Percentiles rank a stretch among this genome's conserved stretches.
Evolutionary conservation across 64 coral and sea anemone genomes (phyloP).

Genomic region (Montipora efflorescens): DNA sequence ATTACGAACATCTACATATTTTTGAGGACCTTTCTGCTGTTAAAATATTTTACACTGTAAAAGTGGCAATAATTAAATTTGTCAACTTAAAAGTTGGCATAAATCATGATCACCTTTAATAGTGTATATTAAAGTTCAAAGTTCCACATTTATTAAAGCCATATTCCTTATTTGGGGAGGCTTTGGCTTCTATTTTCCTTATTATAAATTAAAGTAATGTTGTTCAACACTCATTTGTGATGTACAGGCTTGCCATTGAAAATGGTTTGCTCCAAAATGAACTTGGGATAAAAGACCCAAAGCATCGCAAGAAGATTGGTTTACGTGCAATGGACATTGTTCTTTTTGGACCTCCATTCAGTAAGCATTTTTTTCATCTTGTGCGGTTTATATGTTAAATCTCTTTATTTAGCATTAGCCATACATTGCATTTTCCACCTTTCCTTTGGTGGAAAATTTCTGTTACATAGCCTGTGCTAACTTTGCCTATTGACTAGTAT

Average conservation of each 20-base stretch:
- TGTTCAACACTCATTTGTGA: slow-evolving; percentile 20
- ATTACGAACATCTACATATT: background rate
- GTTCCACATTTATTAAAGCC: background rate
- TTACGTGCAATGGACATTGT: slow-evolving; percentile 98
- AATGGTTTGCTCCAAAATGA: slow-evolving; percentile 89
- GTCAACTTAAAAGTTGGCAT: background rate
- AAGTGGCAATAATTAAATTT: background rate
- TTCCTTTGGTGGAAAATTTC: background rate
- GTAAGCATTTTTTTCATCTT: slow-evolving; percentile 22
- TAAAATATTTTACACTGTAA: background rate
- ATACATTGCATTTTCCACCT: background rate
- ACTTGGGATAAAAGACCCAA: slow-evolving; percentile 88
- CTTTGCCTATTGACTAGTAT: too few species aligned
- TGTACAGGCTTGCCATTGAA: slow-evolving; percentile 83
- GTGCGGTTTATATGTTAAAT: background rate
- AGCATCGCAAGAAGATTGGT: slow-evolving; percentile 96
- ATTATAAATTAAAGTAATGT: slow-evolving; percentile 27
- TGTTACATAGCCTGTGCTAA: too few species aligned
- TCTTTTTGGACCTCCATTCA: slow-evolving; percentile 88
- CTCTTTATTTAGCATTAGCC: background rate
- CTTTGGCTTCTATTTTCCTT: slow-evolving; percentile 32
- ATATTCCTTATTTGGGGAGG: slow-evolving; percentile 50
- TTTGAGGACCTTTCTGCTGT: background rate
- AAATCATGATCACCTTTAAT: background rate
- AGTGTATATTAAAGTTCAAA: background rate